Base-by-base conservation (phyloP, 2,113 vertebrate species). In the Bos indicus region DNA sequence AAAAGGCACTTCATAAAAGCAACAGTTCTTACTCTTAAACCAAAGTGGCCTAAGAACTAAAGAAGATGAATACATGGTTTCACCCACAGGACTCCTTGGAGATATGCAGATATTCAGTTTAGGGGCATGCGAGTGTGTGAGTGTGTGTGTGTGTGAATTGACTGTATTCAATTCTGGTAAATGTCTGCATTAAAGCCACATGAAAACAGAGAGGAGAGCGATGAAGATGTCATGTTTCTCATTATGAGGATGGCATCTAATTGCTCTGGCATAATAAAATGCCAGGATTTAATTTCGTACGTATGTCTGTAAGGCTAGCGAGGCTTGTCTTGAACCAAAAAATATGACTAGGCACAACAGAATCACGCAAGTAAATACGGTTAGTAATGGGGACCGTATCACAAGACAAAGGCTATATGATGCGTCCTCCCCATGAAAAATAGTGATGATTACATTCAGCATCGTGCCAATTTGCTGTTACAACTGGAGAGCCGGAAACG, bases 81-180 rank as follows among this genome's bases (percentile, higher is more conserved):
- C 99, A 98, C 93, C 95, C 10, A 0, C 95, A 98, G 97, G 97
- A 95, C 92, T 98, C 98, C 98, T 98, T 96, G 85, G 98, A 98
- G 98, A 99, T 98, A 99, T 98, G 98, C 97, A 99, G 99, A 99
- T 99, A 98, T 98, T 98, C 98, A 98, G 98, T 99, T 98, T 98
- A 81, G 67, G 54, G 51, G 54, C 88, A 30, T 7, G 17, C 17
- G 59, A 59, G 67, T 30, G 92, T 9, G 54, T 1, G 6, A 15
- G 6, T 9, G 25, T 9, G 74, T 46, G 43, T 48, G 77, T 48
- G 26, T 77, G 23, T 46, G 74, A 96, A 71, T 6, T 71, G 97
- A 96, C 48, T 90, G 93, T 92, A 92, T 81, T 90, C 62, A 51
- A 95, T 97, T 93, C 88, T 97, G 94, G 62, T 86, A 98, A 97